Percentiles rank a stretch among this genome's conserved stretches.
Conservation (phyloP, 2,113 vertebrate species). For the Callorhinus ursinus region DNA sequence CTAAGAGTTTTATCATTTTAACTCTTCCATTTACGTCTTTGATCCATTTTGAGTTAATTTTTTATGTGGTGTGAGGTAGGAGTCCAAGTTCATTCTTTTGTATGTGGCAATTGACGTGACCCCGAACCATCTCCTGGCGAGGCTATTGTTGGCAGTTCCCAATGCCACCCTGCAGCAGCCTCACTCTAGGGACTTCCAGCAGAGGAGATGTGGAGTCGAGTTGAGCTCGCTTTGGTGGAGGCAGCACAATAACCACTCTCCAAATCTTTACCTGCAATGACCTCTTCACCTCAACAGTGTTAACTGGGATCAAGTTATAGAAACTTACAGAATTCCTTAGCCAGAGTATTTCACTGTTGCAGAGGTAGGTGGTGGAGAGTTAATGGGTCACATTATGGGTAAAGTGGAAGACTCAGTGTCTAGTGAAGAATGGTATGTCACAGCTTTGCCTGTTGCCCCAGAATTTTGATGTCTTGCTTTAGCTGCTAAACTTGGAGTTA, state of each 20-base stretch:
- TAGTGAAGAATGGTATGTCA: slow-evolving; percentile 93
- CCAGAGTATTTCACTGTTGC: slow-evolving; percentile 93
- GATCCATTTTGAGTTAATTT: slow-evolving; percentile 24
- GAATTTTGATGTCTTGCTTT: slow-evolving; percentile 92
- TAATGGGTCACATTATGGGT: slow-evolving; percentile 95
- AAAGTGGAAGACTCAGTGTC: slow-evolving; percentile 93
- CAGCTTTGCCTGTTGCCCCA: slow-evolving; percentile 90
- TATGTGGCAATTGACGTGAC: background rate
- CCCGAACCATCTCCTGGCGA: background rate
- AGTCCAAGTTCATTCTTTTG: background rate
- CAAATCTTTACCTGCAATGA: background rate
- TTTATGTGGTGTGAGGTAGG: background rate
- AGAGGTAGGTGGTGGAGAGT: slow-evolving; percentile 91
- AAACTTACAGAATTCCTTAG: slow-evolving; percentile 92
- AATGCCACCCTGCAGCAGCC: background rate
- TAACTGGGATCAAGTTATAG: background rate
- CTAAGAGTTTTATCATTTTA: slow-evolving; percentile 6
- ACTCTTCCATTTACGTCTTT: background rate
- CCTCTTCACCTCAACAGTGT: background rate
- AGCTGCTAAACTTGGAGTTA: slow-evolving; percentile 92
- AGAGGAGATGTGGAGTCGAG: background rate
- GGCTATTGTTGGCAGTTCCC: background rate
- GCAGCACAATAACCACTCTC: background rate
- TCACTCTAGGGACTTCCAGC: background rate
- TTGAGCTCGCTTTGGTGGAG: background rate